phyloP scores from a whole-genome alignment of 2,888 invertebrate genomes.

The Limnephilus marmoratus region DNA sequence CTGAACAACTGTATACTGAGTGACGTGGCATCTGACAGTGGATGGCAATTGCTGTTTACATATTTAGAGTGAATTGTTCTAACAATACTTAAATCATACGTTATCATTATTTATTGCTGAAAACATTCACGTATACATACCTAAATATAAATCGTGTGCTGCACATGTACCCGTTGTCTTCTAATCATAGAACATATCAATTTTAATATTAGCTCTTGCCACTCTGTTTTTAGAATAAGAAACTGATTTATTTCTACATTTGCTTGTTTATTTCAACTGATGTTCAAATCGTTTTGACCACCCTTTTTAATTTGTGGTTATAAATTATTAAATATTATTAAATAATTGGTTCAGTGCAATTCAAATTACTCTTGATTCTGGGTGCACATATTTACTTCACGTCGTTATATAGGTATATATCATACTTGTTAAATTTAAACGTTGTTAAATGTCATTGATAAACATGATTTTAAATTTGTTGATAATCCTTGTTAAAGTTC shows the following conservation, averaged over 20 bases:
- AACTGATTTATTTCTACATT: constrained; percentile 15
- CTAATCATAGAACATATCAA: constrained; percentile 40
- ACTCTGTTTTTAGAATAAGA: constrained; percentile 30
- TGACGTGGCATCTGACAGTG: constrained; percentile 19
- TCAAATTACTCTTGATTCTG: neutral
- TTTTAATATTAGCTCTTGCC: constrained; percentile 16
- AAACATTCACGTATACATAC: neutral
- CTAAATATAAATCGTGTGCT: neutral
- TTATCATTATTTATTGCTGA: constrained; percentile 1
- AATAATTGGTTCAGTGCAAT: neutral
- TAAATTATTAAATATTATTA: neutral
- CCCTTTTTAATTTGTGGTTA: neutral
- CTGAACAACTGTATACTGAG: neutral
- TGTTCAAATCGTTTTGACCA: neutral
- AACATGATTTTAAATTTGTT: neutral
- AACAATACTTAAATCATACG: neutral
- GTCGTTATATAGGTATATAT: neutral
- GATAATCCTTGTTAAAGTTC: neutral
- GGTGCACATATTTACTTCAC: neutral
- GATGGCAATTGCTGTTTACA: neutral
- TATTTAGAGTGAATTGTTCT: neutral
- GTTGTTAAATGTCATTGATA: neutral
- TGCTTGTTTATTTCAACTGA: neutral
- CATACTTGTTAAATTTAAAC: neutral
- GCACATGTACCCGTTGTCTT: constrained; percentile 30